phyloP scores from a whole-genome alignment of 2,113 vertebrate species.

The Dasypus novemcinctus region DNA sequence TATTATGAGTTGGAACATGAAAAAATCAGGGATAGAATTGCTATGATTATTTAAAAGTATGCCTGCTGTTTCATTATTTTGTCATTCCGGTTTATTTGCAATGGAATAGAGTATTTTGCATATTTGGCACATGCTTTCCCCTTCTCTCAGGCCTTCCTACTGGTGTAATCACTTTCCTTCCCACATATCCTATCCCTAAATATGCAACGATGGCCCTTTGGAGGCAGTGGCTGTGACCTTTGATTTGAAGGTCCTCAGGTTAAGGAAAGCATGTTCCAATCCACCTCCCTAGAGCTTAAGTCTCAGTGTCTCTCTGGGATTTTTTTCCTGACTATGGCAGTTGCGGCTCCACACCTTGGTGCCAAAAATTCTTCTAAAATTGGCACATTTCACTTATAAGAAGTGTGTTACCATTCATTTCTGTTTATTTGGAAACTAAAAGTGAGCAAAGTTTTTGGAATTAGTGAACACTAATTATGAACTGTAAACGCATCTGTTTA shows the following conservation, averaged over 20 bases:
- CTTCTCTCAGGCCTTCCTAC: neutral
- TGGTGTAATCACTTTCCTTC: neutral
- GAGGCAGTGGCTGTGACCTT: neutral
- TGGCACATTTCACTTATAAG: neutral
- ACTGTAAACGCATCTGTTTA: neutral
- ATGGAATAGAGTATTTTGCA: neutral
- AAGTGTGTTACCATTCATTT: neutral
- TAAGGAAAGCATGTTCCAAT: neutral
- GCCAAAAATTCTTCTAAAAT: neutral
- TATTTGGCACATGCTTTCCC: neutral
- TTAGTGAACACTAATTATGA: neutral
- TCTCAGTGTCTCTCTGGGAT: neutral
- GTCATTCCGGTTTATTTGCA: neutral
- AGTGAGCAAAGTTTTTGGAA: neutral
- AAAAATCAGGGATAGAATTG: neutral
- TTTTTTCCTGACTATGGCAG: neutral
- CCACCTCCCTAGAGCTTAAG: neutral
- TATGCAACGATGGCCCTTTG: neutral
- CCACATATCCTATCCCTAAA: neutral
- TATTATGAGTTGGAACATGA: neutral
- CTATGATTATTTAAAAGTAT: neutral
- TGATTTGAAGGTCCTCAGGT: neutral
- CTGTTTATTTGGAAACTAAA: neutral
- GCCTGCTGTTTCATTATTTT: neutral
- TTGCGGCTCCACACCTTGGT: neutral